Base-by-base conservation (phyloP, 2,113 vertebrate species). In the Bufo gargarizans region DNA sequence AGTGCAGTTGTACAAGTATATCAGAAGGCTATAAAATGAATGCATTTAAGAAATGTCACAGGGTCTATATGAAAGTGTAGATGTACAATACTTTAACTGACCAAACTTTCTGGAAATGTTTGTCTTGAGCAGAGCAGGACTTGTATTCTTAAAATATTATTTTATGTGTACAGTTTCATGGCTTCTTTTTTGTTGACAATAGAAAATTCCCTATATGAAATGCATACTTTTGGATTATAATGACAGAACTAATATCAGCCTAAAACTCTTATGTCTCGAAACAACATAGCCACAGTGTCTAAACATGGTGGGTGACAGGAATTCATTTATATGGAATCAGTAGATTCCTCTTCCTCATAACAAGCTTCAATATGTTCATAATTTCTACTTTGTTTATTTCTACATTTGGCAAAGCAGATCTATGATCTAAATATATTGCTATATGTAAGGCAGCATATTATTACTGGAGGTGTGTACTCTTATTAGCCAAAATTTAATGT, bases 61-160 rank as follows among this genome's bases (percentile, higher is more conserved):
- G 77, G 10, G n/a, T 13, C 49, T 78, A 22, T 10, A 77, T n/a
- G 9, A 17, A 20, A 20, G 49, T n/a, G 17, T 20, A 77, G 17
- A 53, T 19, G 56, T 78, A n/a, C n/a, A 78, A 53, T 17, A 22
- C 13, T 11, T n/a, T 77, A 77, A 53, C 76, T 22, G 56, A 14
- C n/a, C 53, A n/a, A 55, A 33, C 20, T 56, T 19, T 78, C 20
- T 78, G 77, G 50, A 56, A 56, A 33, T 3, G 14, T 49, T 20
- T 77, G 74, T 13, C 77, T 78, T 20, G 77, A 78, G n/a, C 47
- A 78, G 50, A 78, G 74, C 50, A 78, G n/a, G n/a, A 8, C n/a
- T 22, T 79, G 77, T 79, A 14, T 80, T 14, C 50, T 43, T 58
- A 59, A 6, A 78, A n/a, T 77, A 4, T 77, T 55, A n/a, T 56